These are phyloP conservation scores for Lethocerus indicus DNA, from an alignment of 1,140 invertebrate species.

Conservation along the genomic window DNA sequence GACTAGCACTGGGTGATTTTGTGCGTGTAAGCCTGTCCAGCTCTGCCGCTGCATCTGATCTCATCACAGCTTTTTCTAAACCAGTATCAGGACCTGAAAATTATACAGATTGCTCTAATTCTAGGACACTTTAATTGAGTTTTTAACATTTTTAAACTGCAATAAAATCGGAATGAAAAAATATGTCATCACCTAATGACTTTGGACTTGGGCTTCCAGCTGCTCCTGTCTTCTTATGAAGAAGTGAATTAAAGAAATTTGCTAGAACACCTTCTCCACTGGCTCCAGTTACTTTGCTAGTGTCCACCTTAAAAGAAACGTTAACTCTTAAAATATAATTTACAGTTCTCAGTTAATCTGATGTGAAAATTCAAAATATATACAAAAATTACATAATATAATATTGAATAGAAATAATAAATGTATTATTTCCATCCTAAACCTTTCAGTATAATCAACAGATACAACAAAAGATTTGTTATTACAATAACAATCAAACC, in stretches of 20 bases:
- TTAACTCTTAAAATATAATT: too few species aligned
- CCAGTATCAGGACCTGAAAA: constrained; percentile 18
- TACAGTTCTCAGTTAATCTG: too few species aligned
- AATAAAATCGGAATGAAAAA: too few species aligned
- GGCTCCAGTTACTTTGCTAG: constrained; percentile 40
- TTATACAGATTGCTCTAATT: background rate
- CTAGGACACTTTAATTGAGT: background rate
- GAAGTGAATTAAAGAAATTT: constrained; percentile 94
- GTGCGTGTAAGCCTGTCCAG: constrained; percentile 67
- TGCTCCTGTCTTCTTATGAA: constrained; percentile 70
- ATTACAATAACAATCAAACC: too few species aligned
- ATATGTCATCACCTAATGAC: too few species aligned
- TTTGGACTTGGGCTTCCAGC: constrained; percentile 24
- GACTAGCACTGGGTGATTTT: too few species aligned
- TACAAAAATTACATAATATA: background rate
- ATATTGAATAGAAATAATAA: background rate
- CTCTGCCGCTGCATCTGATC: constrained; percentile 82
- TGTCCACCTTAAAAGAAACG: constrained; percentile 44
- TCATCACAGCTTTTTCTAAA: constrained; percentile 47
- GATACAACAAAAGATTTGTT: too few species aligned
- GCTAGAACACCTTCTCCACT: constrained; percentile 84
- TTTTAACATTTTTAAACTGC: background rate
- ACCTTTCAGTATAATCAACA: too few species aligned
- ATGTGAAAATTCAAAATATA: too few species aligned
- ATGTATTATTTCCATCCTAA: too few species aligned